These are phyloP conservation scores for Salminus brasiliensis DNA, from an alignment of 2,113 vertebrate genomes.

Conservation along the genomic window DNA sequence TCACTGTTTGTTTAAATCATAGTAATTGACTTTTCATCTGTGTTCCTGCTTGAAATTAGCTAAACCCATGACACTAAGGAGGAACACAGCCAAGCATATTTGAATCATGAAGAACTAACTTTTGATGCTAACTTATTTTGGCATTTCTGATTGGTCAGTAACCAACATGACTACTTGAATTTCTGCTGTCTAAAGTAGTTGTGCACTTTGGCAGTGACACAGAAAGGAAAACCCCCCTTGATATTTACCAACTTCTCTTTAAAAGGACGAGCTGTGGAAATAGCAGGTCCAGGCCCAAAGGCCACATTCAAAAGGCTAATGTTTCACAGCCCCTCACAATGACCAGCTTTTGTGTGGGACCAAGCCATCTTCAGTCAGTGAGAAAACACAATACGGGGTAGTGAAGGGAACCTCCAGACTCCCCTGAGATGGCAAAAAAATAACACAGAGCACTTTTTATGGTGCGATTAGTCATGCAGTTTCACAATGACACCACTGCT, in stretches of 20 bases:
- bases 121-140: background rate
- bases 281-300: background rate
- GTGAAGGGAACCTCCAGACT: constrained; percentile 31
- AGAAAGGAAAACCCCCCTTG: background rate
- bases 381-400: constrained; percentile 27
- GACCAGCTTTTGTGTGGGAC: constrained; percentile 32
- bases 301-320: constrained; percentile 29
- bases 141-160: background rate
- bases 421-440: background rate
- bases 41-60: background rate
- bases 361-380: constrained; percentile 21
- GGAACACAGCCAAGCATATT: background rate
- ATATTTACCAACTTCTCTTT: constrained; percentile 2
- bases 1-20: background rate
- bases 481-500: background rate
- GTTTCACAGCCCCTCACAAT: constrained; percentile 48
- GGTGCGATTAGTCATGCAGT: background rate
- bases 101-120: background rate
- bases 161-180: background rate
- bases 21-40: background rate
- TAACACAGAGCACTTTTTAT: background rate
- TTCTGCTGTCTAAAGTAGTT: background rate
- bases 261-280: constrained; percentile 6
- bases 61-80: background rate
- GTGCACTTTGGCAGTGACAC: background rate